These are phyloP conservation scores for Sweltsa coloradensis DNA, from an alignment of 1,140 invertebrate genomes.

Conservation along the genomic window DNA sequence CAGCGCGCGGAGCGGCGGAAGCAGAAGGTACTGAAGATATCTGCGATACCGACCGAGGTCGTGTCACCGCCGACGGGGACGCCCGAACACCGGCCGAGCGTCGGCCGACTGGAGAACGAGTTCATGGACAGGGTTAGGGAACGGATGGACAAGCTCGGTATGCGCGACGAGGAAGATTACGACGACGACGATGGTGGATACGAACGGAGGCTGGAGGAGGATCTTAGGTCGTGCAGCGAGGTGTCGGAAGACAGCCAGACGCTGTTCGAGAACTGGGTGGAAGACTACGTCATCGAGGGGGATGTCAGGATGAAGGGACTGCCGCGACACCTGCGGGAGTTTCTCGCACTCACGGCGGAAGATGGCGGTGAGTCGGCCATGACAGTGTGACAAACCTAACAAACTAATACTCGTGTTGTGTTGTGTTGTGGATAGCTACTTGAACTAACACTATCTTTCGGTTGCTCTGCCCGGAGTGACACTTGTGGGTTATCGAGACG, in stretches of 20 bases:
- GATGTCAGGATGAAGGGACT: conserved; percentile 23
- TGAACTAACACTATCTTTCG: too few relatives aligned
- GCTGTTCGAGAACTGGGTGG: too few relatives aligned
- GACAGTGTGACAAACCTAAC: conserved; percentile 29
- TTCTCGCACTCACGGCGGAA: conserved; percentile 45
- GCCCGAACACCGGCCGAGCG: conserved; percentile 28
- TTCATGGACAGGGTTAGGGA: conserved; percentile 45
- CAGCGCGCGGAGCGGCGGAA: conserved; percentile 64
- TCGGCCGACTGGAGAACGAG: conserved; percentile 46
- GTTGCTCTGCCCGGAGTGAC: too few relatives aligned
- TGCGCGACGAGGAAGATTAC: conserved; percentile 40
- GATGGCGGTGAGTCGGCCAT: conserved; percentile 34
- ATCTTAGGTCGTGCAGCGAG: conserved; percentile 2
- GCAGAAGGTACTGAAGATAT: conserved; percentile 63
- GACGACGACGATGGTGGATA: conserved; percentile 29
- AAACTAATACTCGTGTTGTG: too few relatives aligned
- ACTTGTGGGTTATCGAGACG: too few relatives aligned
- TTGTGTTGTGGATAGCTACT: too few relatives aligned
- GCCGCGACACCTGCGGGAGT: conserved; percentile 61
- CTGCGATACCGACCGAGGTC: conserved; percentile 23
- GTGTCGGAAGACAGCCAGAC: conserved; percentile 1
- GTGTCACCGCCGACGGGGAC: not conserved
- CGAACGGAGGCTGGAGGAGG: conserved; percentile 16
- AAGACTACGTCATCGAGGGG: conserved; percentile 16
- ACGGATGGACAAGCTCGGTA: conserved; percentile 42